These are phyloP conservation scores for Ardeotis arabs DNA, from an alignment of 2,113 vertebrate species.

Conservation along the genomic window DNA sequence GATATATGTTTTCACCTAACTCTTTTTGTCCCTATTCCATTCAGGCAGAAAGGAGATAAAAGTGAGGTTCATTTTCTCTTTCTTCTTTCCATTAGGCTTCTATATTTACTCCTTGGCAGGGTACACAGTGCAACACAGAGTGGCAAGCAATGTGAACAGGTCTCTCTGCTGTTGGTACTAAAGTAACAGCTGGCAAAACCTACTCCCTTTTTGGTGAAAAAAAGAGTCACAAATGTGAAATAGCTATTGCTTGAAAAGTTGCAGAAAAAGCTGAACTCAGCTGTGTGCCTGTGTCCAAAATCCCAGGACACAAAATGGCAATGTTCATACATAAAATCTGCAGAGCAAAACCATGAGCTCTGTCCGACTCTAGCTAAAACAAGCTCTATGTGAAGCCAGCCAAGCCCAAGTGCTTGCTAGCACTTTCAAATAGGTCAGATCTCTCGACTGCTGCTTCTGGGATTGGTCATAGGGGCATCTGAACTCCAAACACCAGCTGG, in stretches of 20 bases:
- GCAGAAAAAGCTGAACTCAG: background rate
- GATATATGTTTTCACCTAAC: background rate
- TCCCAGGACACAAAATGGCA: background rate
- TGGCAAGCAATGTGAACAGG: fast-evolving
- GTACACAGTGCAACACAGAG: background rate
- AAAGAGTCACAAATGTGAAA: background rate
- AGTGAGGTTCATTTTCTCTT: background rate
- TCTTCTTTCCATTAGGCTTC: background rate
- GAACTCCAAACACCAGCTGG: background rate
- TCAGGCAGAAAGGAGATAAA: background rate
- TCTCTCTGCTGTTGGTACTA: background rate
- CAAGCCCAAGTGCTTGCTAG: background rate
- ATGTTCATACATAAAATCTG: background rate
- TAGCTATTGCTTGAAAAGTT: background rate
- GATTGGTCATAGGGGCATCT: background rate
- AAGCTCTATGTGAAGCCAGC: background rate
- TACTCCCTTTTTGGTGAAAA: background rate
- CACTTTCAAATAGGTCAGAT: background rate
- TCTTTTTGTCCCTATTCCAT: background rate
- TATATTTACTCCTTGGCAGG: background rate
- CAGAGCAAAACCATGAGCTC: background rate
- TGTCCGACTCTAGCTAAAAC: background rate
- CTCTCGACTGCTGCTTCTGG: background rate
- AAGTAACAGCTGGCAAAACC: background rate
- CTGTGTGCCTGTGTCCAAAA: background rate